Conservation (phyloP, 2,888 invertebrate genomes). For the Chrysolina haemoptera region DNA sequence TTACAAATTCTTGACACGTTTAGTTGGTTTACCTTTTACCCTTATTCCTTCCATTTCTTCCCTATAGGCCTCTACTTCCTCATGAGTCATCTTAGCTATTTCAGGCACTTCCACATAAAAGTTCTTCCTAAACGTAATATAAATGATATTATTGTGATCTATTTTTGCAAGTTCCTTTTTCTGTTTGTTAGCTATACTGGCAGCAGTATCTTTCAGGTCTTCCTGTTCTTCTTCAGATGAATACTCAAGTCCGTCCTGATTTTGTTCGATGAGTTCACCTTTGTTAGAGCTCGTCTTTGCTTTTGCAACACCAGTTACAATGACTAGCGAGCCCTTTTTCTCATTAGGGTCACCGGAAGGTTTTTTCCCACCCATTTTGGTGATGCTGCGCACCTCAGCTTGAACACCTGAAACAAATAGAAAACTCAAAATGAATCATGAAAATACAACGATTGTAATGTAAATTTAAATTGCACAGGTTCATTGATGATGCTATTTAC, state of each 20-base stretch:
- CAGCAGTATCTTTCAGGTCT: constrained; percentile 92
- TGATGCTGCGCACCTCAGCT: constrained; percentile 87
- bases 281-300: constrained; percentile 85
- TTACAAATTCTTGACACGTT: too few relatives aligned
- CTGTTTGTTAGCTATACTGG: constrained; percentile 90
- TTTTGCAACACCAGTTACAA: constrained; percentile 79
- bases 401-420: constrained; percentile 70
- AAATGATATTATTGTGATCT: constrained; percentile 90
- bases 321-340: constrained; percentile 79
- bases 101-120: constrained; percentile 99
- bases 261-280: constrained; percentile 99
- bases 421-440: background rate
- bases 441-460: too few relatives aligned
- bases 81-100: constrained; percentile 90
- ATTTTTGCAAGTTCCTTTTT: constrained; percentile 94
- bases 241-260: constrained; percentile 97
- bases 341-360: constrained; percentile 64
- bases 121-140: constrained; percentile 86
- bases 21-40: constrained; percentile 80
- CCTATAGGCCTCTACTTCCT: constrained; percentile 88
- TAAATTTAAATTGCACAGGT: too few relatives aligned
- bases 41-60: constrained; percentile 95
- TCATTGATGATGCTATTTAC: background rate
- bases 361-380: constrained; percentile 78
- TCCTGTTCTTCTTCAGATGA: constrained; percentile 98